A percentile compares a stretch with the other conserved stretches of the same genome.
Evolutionary conservation across 2,113 vertebrate genomes (phyloP).

Genomic region (Sinocyclocheilus grahami): DNA sequence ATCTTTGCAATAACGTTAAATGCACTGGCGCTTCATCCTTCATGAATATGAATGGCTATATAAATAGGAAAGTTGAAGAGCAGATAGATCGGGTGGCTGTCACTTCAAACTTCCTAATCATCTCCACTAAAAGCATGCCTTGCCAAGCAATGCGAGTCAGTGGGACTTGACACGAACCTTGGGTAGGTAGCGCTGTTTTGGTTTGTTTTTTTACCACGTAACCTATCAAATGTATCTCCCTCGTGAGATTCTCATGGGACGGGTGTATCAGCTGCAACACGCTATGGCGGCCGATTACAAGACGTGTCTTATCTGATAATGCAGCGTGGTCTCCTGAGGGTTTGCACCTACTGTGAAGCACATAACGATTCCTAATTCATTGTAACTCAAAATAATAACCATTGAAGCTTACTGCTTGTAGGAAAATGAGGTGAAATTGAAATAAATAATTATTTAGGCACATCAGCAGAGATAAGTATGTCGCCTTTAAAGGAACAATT

Average conservation of each 20-base stretch:
- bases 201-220: constrained; percentile 38
- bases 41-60: constrained; percentile 80
- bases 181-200: constrained; percentile 19
- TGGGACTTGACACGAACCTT: constrained; percentile 53
- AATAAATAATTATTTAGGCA: not conserved
- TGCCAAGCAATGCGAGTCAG: constrained; percentile 57
- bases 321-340: constrained; percentile 22
- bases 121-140: constrained; percentile 68
- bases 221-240: constrained; percentile 14
- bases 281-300: constrained; percentile 41
- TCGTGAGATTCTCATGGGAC: constrained; percentile 24
- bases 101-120: constrained; percentile 72
- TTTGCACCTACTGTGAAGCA: constrained; percentile 28
- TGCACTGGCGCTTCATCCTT: constrained; percentile 72
- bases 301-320: constrained; percentile 30
- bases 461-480: not conserved
- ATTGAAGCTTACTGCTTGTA: not conserved
- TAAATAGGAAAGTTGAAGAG: constrained; percentile 78
- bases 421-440: not conserved
- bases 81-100: constrained; percentile 72
- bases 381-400: constrained; percentile 29
- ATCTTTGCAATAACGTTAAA: constrained; percentile 77
- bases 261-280: constrained; percentile 24
- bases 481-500: not conserved
- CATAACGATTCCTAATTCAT: constrained; percentile 32